phyloP scores from a whole-genome alignment of 2,888 invertebrate species.

The Eilema griseolum region DNA sequence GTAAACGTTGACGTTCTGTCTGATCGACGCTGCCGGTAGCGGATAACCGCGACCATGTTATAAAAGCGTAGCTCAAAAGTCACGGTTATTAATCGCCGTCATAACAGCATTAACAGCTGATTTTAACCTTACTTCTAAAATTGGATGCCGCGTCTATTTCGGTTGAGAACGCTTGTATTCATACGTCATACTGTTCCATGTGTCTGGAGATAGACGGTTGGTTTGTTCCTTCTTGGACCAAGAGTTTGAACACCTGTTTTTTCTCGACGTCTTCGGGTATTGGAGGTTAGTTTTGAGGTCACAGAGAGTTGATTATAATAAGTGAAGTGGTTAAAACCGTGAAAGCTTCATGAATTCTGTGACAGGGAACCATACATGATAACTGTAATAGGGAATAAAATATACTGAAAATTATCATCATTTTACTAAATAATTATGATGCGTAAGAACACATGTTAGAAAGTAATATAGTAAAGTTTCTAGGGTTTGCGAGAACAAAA shows the following conservation, averaged over 20 bases:
- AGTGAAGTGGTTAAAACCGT: neutral
- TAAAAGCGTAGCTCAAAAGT: conserved; percentile 30
- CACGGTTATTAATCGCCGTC: conserved; percentile 33
- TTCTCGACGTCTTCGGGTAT: too few relatives aligned
- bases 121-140: conserved; percentile 45
- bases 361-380: too few relatives aligned
- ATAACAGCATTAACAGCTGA: conserved; percentile 47
- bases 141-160: conserved; percentile 36
- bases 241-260: neutral
- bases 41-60: neutral
- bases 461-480: too few relatives aligned
- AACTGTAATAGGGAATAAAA: too few relatives aligned
- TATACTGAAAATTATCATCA: too few relatives aligned
- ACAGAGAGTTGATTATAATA: neutral
- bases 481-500: too few relatives aligned
- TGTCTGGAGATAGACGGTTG: conserved; percentile 20
- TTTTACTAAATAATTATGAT: too few relatives aligned
- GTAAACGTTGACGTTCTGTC: neutral
- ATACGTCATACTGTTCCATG: conserved; percentile 34
- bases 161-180: conserved; percentile 22
- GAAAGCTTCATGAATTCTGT: too few relatives aligned
- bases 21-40: neutral
- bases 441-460: too few relatives aligned
- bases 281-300: neutral
- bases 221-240: conserved; percentile 26